Percentiles rank a stretch among this genome's conserved stretches.
phyloP scores from a whole-genome alignment of 2,113 vertebrate species.

The Leptocoma aspasia region DNA sequence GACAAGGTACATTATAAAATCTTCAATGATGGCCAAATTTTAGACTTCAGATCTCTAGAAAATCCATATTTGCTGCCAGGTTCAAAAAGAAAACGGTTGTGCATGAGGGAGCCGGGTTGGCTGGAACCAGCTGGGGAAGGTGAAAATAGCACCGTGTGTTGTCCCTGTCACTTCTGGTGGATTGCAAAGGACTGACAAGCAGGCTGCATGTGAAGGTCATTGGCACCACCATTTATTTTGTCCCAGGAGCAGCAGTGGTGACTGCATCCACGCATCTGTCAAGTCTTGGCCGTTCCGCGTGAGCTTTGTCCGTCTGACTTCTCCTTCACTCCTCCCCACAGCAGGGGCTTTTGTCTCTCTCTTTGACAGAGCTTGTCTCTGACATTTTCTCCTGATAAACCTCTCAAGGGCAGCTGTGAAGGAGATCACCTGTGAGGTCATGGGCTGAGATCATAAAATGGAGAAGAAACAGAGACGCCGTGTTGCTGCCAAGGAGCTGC shows the following conservation, averaged over 20 bases:
- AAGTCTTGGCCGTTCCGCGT: fast-evolving
- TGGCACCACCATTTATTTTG: fast-evolving
- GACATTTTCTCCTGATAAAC: neutral
- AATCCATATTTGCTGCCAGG: neutral
- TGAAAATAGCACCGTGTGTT: neutral
- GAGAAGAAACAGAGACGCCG: fast-evolving
- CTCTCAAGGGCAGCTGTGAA: neutral
- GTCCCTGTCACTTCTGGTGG: neutral
- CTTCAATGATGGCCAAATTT: neutral
- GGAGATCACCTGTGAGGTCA: neutral
- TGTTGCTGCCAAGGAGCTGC: neutral
- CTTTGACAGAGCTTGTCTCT: neutral
- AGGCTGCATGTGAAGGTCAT: neutral
- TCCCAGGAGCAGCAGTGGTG: neutral
- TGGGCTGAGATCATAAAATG: neutral
- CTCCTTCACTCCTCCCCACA: neutral
- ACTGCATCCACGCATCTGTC: neutral
- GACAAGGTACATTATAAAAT: neutral
- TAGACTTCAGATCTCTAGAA: neutral
- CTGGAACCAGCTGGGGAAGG: neutral
- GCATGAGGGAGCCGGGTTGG: neutral
- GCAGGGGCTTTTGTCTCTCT: neutral
- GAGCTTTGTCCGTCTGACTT: fast-evolving
- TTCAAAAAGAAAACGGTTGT: neutral
- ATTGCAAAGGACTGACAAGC: neutral